Conservation (phyloP, 2,113 vertebrate species). For the Pachyramphus minor region DNA sequence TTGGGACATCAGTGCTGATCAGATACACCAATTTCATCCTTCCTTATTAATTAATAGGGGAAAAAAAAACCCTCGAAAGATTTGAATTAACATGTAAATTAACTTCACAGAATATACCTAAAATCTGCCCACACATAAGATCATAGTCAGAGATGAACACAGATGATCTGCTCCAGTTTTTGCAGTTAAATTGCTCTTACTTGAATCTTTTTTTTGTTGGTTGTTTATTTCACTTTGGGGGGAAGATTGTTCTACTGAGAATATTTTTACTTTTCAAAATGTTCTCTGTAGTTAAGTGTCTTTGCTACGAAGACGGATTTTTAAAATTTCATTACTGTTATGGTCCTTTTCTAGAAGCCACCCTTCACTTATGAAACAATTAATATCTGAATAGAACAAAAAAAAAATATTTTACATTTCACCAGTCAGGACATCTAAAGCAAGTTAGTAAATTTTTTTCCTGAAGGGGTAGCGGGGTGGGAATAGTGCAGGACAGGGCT, state of each 20-base stretch:
- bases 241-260: neutral
- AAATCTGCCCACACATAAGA: neutral
- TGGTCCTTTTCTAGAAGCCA: neutral
- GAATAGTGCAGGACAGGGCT: neutral
- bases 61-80: neutral
- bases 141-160: neutral
- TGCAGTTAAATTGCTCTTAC: neutral
- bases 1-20: neutral
- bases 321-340: neutral
- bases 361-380: neutral
- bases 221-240: neutral
- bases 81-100: neutral
- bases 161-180: neutral
- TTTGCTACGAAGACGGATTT: neutral
- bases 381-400: neutral
- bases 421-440: neutral
- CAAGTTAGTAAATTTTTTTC: neutral
- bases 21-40: neutral
- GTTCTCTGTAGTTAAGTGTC: neutral
- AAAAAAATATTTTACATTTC: neutral
- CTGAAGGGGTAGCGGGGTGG: neutral
- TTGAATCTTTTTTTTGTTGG: neutral
- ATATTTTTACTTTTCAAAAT: neutral
- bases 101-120: neutral
- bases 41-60: neutral